phyloP scores from a whole-genome alignment of 2,888 invertebrate species.

The Drosophila rellima region DNA sequence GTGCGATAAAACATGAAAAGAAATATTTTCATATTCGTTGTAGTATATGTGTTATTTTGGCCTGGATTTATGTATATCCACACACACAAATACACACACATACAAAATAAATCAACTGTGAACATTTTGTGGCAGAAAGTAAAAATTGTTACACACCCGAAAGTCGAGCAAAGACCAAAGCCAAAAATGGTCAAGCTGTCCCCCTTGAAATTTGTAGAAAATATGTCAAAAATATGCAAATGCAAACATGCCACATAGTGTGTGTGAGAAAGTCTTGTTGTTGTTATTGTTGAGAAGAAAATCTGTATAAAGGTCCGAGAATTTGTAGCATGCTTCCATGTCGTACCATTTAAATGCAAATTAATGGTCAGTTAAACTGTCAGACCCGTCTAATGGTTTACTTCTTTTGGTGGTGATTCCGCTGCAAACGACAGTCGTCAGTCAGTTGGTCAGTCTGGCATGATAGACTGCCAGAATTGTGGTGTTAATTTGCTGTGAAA shows the following conservation, averaged over 20 bases:
- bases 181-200: constrained; percentile 55
- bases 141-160: constrained; percentile 54
- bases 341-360: constrained; percentile 74
- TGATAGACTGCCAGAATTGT: constrained; percentile 54
- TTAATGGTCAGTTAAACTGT: constrained; percentile 82
- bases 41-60: constrained; percentile 33
- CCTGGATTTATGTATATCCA: constrained; percentile 24
- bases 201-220: constrained; percentile 64
- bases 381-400: constrained; percentile 56
- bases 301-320: constrained; percentile 46
- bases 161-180: not conserved
- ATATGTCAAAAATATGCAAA: constrained; percentile 79
- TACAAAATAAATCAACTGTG: constrained; percentile 72
- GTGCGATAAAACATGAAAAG: constrained; percentile 73
- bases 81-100: constrained; percentile 17
- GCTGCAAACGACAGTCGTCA: constrained; percentile 38
- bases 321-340: constrained; percentile 60
- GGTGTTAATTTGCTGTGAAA: constrained; percentile 83
- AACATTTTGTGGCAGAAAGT: constrained; percentile 58
- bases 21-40: constrained; percentile 52
- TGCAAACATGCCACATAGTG: constrained; percentile 25
- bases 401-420: constrained; percentile 39
- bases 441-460: constrained; percentile 9
- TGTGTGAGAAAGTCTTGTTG: constrained; percentile 26
- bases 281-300: constrained; percentile 41